A percentile compares a stretch with the other conserved stretches of the same genome.
Evolutionary conservation across 2,888 invertebrate genomes (phyloP).

Genomic region (Carabus problematicus): DNA sequence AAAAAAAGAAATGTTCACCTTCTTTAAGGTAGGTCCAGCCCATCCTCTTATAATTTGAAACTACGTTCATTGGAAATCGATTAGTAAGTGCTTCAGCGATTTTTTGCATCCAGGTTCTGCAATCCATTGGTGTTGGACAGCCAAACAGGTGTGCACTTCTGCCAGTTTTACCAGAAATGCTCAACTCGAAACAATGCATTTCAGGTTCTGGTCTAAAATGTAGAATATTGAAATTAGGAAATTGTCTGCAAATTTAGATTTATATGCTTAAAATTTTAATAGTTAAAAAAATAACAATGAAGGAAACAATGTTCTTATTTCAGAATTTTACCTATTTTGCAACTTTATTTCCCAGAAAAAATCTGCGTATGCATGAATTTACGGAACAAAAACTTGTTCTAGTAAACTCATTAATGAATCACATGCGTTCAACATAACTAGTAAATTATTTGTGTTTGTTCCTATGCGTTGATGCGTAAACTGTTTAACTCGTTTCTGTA

Average conservation of each 20-base stretch:
- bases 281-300: no score
- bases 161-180: slow-evolving; percentile 59
- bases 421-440: no score
- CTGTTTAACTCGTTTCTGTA: no score
- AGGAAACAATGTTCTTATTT: no score
- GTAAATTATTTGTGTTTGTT: no score
- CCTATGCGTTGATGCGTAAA: no score
- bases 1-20: slow-evolving; percentile 62
- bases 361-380: no score
- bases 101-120: slow-evolving; percentile 79
- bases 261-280: neutral
- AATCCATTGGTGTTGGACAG: slow-evolving; percentile 63
- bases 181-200: slow-evolving; percentile 70
- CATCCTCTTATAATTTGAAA: slow-evolving; percentile 74
- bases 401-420: no score
- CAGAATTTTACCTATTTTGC: no score
- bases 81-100: slow-evolving; percentile 76
- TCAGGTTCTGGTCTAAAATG: slow-evolving; percentile 60
- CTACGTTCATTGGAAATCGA: slow-evolving; percentile 71
- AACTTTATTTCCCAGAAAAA: no score
- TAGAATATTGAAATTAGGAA: no score
- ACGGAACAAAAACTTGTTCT: no score
- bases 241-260: neutral
- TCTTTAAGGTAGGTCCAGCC: slow-evolving; percentile 82
- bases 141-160: slow-evolving; percentile 66